Conservation (phyloP, 1,140 invertebrate species). For the Tetragnatha versicolor region DNA sequence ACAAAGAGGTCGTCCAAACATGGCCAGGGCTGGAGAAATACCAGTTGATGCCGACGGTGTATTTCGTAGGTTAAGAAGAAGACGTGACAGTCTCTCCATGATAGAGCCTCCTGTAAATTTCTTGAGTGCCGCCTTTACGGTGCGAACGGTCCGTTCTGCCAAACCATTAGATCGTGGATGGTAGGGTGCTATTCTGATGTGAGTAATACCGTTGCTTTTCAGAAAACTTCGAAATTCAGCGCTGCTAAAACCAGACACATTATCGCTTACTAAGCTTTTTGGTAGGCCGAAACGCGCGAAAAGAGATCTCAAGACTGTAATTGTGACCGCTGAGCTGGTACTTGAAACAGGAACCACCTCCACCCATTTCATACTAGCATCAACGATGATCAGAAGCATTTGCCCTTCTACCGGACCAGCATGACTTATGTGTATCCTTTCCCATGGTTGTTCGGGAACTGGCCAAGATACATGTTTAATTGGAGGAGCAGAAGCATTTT, state of each 20-base stretch:
- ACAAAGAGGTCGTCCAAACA: no score
- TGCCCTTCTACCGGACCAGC: no score
- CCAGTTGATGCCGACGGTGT: not conserved
- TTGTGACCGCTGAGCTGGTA: not conserved
- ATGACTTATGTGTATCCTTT: no score
- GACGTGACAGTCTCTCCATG: not conserved
- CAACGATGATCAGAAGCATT: no score
- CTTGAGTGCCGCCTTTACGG: no score
- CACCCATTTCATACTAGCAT: not conserved
- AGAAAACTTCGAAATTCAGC: conserved; percentile 58
- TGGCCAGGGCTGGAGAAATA: no score
- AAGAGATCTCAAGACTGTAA: not conserved
- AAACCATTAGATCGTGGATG: conserved; percentile 59
- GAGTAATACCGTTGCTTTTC: conserved; percentile 52
- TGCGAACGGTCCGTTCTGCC: conserved; percentile 59
- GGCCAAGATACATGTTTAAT: no score
- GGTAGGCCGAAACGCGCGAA: not conserved
- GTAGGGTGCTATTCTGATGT: no score
- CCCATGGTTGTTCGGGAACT: no score
- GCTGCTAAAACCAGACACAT: conserved; percentile 57
- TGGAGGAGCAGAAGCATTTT: no score
- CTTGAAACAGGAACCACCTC: not conserved
- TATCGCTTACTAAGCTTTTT: conserved; percentile 57
- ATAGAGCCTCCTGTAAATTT: no score
- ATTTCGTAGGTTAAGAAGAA: not conserved